These are phyloP conservation scores for Petrocephalus sullivani DNA, from an alignment of 2,797 vertebrate genomes.

Conservation along the genomic window DNA sequence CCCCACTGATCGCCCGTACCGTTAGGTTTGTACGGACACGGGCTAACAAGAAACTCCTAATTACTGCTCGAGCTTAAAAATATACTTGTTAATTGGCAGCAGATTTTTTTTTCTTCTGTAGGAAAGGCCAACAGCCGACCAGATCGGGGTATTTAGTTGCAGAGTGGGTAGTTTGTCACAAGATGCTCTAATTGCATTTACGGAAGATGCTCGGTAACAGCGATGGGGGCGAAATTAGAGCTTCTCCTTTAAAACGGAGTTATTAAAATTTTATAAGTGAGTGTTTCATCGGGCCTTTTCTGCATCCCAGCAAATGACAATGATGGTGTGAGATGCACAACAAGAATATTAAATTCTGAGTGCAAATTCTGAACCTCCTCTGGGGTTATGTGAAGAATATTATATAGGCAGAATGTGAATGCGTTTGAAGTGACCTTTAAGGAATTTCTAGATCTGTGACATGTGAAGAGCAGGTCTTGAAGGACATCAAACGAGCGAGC, in stretches of 20 bases:
- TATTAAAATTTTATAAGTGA: slow-evolving; percentile 27
- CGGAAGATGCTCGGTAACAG: background rate
- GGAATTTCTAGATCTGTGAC: slow-evolving; percentile 4
- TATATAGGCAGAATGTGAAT: background rate
- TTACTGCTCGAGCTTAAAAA: slow-evolving; percentile 50
- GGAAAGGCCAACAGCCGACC: slow-evolving; percentile 23
- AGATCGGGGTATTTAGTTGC: slow-evolving; percentile 11
- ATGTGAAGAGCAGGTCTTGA: background rate
- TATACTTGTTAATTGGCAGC: slow-evolving; percentile 60
- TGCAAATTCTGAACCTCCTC: background rate
- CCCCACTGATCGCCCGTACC: slow-evolving; percentile 59
- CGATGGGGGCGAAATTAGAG: background rate
- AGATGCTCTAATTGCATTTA: slow-evolving; percentile 31
- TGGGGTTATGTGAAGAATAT: background rate
- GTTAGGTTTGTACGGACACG: slow-evolving; percentile 52
- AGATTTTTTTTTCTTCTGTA: slow-evolving; percentile 44
- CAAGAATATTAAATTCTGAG: background rate
- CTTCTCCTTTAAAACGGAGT: slow-evolving; percentile 22
- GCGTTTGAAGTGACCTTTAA: background rate
- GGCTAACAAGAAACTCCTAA: slow-evolving; percentile 59
- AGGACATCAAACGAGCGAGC: background rate
- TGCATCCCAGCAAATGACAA: slow-evolving; percentile 21
- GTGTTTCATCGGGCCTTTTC: slow-evolving; percentile 24
- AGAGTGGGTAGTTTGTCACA: slow-evolving; percentile 14
- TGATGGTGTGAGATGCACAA: background rate